These are phyloP conservation scores for Sussaba pulchella DNA, from an alignment of 2,888 invertebrate species.

Conservation along the genomic window DNA sequence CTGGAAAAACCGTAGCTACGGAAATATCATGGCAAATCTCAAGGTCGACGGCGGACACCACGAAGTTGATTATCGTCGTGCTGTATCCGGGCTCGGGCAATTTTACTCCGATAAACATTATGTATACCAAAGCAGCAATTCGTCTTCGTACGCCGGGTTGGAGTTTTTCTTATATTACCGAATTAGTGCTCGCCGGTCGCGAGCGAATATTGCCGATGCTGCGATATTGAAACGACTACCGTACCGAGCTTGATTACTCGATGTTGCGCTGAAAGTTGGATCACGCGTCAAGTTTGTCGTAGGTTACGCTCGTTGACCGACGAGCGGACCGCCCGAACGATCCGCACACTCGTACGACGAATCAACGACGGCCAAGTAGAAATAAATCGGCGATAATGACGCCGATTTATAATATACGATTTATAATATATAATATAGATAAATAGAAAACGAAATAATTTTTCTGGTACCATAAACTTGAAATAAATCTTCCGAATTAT, in stretches of 20 bases:
- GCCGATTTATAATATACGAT: too few relatives aligned
- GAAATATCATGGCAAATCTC: not conserved
- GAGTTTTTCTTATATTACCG: constrained; percentile 29
- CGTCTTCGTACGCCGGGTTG: constrained; percentile 8
- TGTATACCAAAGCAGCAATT: constrained; percentile 11
- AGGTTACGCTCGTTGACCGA: constrained; percentile 35
- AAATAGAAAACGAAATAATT: too few relatives aligned
- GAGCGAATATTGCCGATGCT: not conserved
- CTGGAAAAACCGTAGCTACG: constrained; percentile 13
- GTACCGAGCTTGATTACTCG: not conserved
- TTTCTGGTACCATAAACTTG: not conserved
- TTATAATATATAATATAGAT: too few relatives aligned
- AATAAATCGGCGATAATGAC: too few relatives aligned
- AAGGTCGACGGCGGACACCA: not conserved
- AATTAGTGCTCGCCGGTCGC: not conserved
- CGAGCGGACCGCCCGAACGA: constrained; percentile 8
- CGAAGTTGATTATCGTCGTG: constrained; percentile 13
- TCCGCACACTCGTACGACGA: constrained; percentile 3
- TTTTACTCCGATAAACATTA: constrained; percentile 38
- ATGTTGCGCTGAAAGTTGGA: constrained; percentile 42
- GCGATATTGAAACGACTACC: not conserved
- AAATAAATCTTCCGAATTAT: constrained; percentile 5
- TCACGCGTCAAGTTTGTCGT: constrained; percentile 28
- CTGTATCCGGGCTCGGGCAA: not conserved
- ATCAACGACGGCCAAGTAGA: too few relatives aligned